phyloP scores from a whole-genome alignment of 2,797 vertebrate species.

The Pseudopleuronectes americanus region DNA sequence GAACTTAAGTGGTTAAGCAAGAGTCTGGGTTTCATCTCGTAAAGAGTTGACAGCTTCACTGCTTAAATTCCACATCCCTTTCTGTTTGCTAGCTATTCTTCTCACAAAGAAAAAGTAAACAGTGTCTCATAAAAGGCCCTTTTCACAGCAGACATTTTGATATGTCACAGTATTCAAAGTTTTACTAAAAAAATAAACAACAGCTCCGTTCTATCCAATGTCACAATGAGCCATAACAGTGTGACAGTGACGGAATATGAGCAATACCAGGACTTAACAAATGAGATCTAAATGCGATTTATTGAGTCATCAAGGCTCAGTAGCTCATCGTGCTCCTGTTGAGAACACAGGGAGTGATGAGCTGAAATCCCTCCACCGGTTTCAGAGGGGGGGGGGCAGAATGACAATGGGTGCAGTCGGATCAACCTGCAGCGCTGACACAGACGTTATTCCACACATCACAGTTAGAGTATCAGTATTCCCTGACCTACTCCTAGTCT shows the following conservation, averaged over 20 bases:
- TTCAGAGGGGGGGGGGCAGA: no score
- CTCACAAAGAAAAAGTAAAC: background rate
- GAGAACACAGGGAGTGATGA: no score
- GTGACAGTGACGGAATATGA: constrained; percentile 5
- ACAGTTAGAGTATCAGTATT: background rate
- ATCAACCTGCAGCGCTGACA: no score
- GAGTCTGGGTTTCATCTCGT: background rate
- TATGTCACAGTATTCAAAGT: background rate
- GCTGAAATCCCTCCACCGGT: no score
- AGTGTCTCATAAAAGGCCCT: background rate
- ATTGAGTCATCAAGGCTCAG: background rate
- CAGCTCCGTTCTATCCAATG: background rate
- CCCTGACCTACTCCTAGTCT: background rate
- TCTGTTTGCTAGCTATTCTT: background rate
- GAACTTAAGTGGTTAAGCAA: background rate
- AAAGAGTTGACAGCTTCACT: constrained; percentile 5
- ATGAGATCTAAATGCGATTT: background rate
- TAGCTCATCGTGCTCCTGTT: no score
- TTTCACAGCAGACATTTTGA: constrained; percentile 9
- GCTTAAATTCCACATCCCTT: background rate
- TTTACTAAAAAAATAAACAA: constrained; percentile 2
- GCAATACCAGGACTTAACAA: background rate
- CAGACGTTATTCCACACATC: no score
- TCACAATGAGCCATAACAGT: background rate
- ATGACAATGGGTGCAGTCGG: no score